phyloP scores from a whole-genome alignment of 2,113 vertebrate species.

The Erythrocercus mccallii region DNA sequence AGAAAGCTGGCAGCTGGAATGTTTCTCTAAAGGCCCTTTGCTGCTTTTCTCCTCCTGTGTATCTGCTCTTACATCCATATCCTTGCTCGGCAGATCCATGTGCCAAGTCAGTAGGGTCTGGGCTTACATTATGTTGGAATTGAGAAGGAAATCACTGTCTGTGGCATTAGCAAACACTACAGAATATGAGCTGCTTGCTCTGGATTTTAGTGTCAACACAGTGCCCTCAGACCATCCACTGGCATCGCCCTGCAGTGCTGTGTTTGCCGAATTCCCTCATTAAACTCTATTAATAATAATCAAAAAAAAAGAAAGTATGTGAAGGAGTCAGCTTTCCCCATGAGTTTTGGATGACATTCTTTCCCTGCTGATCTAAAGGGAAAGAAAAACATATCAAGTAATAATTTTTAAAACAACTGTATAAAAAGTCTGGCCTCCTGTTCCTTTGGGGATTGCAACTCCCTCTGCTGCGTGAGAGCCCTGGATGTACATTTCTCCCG shows the following conservation, averaged over 20 bases:
- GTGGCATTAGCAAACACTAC: not conserved
- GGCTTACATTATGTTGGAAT: not conserved
- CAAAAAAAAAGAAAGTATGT: not conserved
- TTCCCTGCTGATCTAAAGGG: conserved; percentile 14
- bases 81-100: not conserved
- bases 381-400: conserved; percentile 34
- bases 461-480: conserved; percentile 20
- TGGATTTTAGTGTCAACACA: not conserved
- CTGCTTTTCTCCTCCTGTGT: not conserved
- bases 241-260: not conserved
- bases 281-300: not conserved
- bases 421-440: not conserved
- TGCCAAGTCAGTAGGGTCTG: not conserved
- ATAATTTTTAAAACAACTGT: conserved; percentile 2
- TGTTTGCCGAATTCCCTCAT: not conserved
- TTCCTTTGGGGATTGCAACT: not conserved
- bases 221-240: not conserved
- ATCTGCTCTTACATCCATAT: not conserved
- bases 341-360: not conserved
- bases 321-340: not conserved
- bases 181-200: not conserved
- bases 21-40: not conserved
- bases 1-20: not conserved
- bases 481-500: not conserved
- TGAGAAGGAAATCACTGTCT: not conserved